Percentiles rank a stretch among this genome's conserved stretches.
Evolutionary conservation across 2,888 invertebrate species (phyloP).

Genomic region (Cheilosia impressa): DNA sequence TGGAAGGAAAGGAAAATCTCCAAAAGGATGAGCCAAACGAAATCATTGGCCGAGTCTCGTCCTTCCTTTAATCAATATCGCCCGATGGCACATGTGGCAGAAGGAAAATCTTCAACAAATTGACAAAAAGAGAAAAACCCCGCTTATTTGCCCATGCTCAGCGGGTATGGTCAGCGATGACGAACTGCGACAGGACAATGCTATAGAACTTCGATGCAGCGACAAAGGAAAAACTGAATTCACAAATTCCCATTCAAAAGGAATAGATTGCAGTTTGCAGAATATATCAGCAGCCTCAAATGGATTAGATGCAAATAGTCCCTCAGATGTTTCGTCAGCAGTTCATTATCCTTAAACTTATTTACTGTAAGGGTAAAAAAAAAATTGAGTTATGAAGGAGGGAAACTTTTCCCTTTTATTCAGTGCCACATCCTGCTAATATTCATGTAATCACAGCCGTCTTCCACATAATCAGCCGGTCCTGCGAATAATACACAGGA

Average conservation of each 20-base stretch:
- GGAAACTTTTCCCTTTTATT: slow-evolving; percentile 1
- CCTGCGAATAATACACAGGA: slow-evolving; percentile 60
- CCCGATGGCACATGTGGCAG: slow-evolving; percentile 63
- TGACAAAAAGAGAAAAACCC: slow-evolving; percentile 17
- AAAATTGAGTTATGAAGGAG: slow-evolving; percentile 48
- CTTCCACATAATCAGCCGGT: slow-evolving; percentile 48
- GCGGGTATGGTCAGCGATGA: slow-evolving; percentile 5
- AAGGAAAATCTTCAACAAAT: slow-evolving; percentile 35
- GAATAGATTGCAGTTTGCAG: slow-evolving; percentile 12
- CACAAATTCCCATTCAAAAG: slow-evolving; percentile 1
- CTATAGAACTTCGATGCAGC: slow-evolving; percentile 1
- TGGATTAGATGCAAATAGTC: slow-evolving; percentile 58
- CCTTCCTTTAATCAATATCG: slow-evolving; percentile 69
- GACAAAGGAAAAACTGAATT: slow-evolving; percentile 1
- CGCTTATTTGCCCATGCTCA: slow-evolving; percentile 9
- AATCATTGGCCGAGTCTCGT: slow-evolving; percentile 51
- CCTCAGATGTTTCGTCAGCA: slow-evolving; percentile 2
- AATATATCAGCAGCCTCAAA: not conserved
- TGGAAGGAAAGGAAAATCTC: slow-evolving; percentile 36
- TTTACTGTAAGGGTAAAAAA: not conserved
- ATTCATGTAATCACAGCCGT: slow-evolving; percentile 59
- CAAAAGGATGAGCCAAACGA: slow-evolving; percentile 55
- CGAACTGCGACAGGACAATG: slow-evolving; percentile 8
- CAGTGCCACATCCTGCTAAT: slow-evolving; percentile 54
- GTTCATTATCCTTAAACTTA: slow-evolving; percentile 44